These are phyloP conservation scores for Germaria angustata DNA, from an alignment of 2,888 invertebrate genomes.

Conservation along the genomic window DNA sequence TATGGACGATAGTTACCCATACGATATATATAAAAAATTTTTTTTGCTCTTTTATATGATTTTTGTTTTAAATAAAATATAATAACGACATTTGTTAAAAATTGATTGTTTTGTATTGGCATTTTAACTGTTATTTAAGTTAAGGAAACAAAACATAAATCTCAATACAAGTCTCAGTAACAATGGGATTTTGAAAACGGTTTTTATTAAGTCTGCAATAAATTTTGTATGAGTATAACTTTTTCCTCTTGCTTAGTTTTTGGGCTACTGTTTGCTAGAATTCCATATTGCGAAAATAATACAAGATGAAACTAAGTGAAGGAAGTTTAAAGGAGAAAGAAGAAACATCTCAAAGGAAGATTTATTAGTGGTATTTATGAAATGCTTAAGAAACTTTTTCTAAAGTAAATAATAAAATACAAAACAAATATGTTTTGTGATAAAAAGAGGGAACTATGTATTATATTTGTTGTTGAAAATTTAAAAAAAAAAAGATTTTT, in stretches of 20 bases:
- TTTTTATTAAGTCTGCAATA: constrained; percentile 30
- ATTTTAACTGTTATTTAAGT: constrained; percentile 58
- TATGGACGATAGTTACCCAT: constrained; percentile 49
- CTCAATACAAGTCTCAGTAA: constrained; percentile 36
- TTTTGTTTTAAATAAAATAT: constrained; percentile 41
- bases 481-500: too few relatives aligned
- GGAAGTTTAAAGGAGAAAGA: neutral
- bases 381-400: neutral
- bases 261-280: constrained; percentile 38
- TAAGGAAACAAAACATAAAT: constrained; percentile 54
- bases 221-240: neutral
- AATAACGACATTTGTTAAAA: constrained; percentile 56
- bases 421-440: neutral
- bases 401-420: neutral
- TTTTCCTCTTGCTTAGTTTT: neutral
- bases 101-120: constrained; percentile 56
- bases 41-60: constrained; percentile 2
- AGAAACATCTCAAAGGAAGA: neutral
- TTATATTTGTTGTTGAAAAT: too few relatives aligned
- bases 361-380: constrained; percentile 14
- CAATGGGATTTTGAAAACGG: constrained; percentile 54
- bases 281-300: neutral
- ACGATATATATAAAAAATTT: neutral
- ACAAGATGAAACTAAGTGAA: neutral
- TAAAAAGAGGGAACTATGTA: neutral